Base-by-base conservation (phyloP, 2,888 invertebrate species). In the Acrocera orbiculus region DNA sequence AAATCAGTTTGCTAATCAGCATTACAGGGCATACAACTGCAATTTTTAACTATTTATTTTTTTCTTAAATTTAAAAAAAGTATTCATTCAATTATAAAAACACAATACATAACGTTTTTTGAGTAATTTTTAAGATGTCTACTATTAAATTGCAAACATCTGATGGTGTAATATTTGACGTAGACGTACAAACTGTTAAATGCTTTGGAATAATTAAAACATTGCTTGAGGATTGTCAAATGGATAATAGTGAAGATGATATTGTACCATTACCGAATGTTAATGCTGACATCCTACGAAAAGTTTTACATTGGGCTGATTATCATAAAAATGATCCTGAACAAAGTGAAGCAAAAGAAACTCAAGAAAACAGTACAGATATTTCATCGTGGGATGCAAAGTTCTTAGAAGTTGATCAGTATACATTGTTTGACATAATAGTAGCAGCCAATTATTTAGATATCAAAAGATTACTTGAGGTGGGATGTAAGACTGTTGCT, bases 301-400 rank as follows among this genome's bases (percentile, higher is more conserved):
- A 93, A 63, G 89, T 80, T 0, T 77, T 85, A 42, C 79, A 81
- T 44, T 85, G 83, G 83, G 82, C 83, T 1, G 81, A 80, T 0
- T 83, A 82, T 50, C 85, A 86, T 54, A 85, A 85, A 61, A 79
- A 93, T 51, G 93, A 95, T 56, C 87, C 89, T 24, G 83, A 87
- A 32, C 76, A 85, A 50, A 83, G 86, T 5, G 90, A 92, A 60
- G 92, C 93, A 50, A 90, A 92, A 51, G 92, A 93, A 55, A 87
- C 85, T 56, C 85, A 86, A 56, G 89, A 90, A 53, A 93, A 92
- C 53, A 65, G 93, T 9, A 93, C 93, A 1, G 93, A 95, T 52
- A 95, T 95, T 46, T 83, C 85, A 29, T 85, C 86, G 1, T 95
- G 95, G 95, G 95, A 95, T 65, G 85, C 89, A 1, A 93, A 95